These are phyloP conservation scores for Cheilosia impressa DNA, from an alignment of 2,888 invertebrate genomes.

Conservation along the genomic window DNA sequence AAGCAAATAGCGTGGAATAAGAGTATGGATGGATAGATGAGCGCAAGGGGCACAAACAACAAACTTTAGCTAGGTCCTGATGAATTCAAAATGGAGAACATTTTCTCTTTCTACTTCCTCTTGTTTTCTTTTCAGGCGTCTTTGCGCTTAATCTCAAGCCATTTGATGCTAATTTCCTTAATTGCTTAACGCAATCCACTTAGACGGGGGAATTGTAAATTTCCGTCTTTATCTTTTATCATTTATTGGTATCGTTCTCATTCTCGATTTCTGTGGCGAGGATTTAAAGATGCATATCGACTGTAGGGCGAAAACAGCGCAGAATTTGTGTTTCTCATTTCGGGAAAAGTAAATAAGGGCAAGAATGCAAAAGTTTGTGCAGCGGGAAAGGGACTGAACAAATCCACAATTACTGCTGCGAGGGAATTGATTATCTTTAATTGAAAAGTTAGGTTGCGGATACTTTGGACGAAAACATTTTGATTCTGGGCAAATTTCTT, in stretches of 20 bases:
- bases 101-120: constrained; percentile 22
- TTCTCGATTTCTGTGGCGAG: constrained; percentile 44
- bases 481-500: no score
- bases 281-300: constrained; percentile 32
- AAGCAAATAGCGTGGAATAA: constrained; percentile 33
- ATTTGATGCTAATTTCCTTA: constrained; percentile 75
- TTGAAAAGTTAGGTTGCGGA: constrained; percentile 24
- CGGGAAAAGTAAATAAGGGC: constrained; percentile 7
- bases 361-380: constrained; percentile 40
- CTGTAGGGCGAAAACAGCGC: neutral
- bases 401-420: constrained; percentile 40
- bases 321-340: constrained; percentile 32
- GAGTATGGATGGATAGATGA: constrained; percentile 17
- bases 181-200: constrained; percentile 76
- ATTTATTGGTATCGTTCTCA: constrained; percentile 68
- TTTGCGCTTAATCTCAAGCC: constrained; percentile 69
- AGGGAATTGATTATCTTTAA: constrained; percentile 57
- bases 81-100: constrained; percentile 53
- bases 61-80: constrained; percentile 48
- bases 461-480: neutral
- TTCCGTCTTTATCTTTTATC: constrained; percentile 71
- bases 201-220: constrained; percentile 72
- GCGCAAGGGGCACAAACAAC: constrained; percentile 35
- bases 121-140: constrained; percentile 28
- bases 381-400: constrained; percentile 26